Conservation (phyloP, 2,888 invertebrate species). For the Brachyopa scutellaris region DNA sequence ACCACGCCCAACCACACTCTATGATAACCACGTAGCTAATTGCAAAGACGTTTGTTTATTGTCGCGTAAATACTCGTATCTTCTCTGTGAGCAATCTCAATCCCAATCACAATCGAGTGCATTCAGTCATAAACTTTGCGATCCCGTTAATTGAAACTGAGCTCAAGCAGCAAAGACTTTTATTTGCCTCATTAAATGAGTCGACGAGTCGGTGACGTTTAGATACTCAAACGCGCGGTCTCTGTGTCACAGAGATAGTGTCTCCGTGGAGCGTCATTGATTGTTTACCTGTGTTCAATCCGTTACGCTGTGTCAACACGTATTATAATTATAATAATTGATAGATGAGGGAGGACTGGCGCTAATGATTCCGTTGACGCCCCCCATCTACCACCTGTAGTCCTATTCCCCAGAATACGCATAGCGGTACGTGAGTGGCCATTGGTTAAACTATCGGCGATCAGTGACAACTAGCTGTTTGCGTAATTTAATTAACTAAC, state of each 20-base stretch:
- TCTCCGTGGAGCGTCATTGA: constrained; percentile 28
- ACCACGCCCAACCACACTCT: too few relatives aligned
- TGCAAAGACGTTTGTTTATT: too few relatives aligned
- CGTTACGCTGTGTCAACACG: constrained; percentile 54
- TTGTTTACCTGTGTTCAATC: constrained; percentile 26
- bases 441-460: constrained; percentile 34
- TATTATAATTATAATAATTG: constrained; percentile 60
- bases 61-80: too few relatives aligned
- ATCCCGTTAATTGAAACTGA: constrained; percentile 54
- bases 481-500: constrained; percentile 51
- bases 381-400: background rate
- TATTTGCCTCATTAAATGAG: constrained; percentile 57
- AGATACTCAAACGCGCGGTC: background rate
- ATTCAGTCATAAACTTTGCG: constrained; percentile 1
- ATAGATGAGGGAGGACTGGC: constrained; percentile 45
- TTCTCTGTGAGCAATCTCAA: too few relatives aligned
- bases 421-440: background rate
- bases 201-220: background rate
- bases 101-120: background rate
- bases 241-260: constrained; percentile 32
- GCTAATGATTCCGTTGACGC: constrained; percentile 28
- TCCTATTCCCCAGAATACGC: background rate
- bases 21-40: too few relatives aligned
- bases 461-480: too few relatives aligned
- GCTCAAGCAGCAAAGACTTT: too few relatives aligned